A percentile compares a stretch with the other conserved stretches of the same genome.
These are phyloP conservation scores for Canis aureus DNA, from an alignment of 2,113 vertebrate species.

Conservation along the genomic window DNA sequence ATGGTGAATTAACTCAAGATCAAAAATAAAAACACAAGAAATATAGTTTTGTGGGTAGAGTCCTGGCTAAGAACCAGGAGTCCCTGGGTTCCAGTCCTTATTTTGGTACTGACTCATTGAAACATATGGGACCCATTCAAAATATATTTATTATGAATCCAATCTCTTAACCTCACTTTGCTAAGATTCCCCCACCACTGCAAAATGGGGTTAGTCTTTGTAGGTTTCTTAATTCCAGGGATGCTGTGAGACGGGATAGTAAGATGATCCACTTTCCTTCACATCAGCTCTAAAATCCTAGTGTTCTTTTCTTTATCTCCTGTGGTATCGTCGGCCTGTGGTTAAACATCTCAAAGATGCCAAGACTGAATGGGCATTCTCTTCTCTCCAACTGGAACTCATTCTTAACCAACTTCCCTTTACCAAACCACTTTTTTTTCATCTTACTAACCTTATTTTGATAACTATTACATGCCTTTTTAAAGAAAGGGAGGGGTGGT, in stretches of 20 bases:
- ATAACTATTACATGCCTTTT: background rate
- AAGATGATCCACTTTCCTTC: background rate
- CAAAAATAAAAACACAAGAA: conserved; percentile 64
- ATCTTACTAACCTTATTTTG: conserved; percentile 5
- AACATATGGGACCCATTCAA: conserved; percentile 63
- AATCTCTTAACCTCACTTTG: background rate
- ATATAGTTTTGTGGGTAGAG: background rate
- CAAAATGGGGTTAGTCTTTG: background rate
- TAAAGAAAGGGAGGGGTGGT: background rate
- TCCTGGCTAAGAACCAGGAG: conserved; percentile 31
- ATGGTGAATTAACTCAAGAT: conserved; percentile 42
- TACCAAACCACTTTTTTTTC: background rate
- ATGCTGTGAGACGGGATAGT: background rate
- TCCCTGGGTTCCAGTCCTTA: conserved; percentile 57
- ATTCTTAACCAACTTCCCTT: background rate
- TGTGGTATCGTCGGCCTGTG: background rate
- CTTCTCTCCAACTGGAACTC: background rate
- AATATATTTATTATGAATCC: background rate
- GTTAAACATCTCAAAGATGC: conserved; percentile 20
- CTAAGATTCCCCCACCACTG: background rate
- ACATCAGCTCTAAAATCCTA: background rate
- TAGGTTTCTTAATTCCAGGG: conserved; percentile 38
- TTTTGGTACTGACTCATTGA: conserved; percentile 51
- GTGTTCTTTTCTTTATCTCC: background rate
- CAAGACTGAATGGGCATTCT: background rate